Percentiles rank a stretch among this genome's conserved stretches.
Evolutionary conservation across 2,888 invertebrate species (phyloP).

Genomic region (Watsonalla cultraria): DNA sequence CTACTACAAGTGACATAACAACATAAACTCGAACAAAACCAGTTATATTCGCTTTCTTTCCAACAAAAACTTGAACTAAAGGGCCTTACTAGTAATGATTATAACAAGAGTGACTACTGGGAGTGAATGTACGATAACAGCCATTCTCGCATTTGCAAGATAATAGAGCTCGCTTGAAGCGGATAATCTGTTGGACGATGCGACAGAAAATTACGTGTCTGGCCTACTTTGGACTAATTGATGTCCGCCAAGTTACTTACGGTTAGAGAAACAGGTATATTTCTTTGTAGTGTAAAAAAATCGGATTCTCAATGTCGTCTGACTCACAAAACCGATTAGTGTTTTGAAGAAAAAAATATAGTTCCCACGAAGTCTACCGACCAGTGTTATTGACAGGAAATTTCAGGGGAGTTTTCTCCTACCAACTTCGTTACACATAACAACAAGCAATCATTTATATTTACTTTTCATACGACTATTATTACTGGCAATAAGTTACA

Average conservation of each 20-base stretch:
- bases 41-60: background rate
- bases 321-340: too few relatives aligned
- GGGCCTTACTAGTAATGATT: background rate
- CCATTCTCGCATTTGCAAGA: slow-evolving; percentile 47
- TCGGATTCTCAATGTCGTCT: too few relatives aligned
- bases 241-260: slow-evolving; percentile 15
- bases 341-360: background rate
- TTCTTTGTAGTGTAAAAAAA: too few relatives aligned
- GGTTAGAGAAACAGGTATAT: too few relatives aligned
- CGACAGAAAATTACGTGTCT: slow-evolving; percentile 24
- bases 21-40: background rate
- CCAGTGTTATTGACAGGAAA: background rate
- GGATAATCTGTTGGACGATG: slow-evolving; percentile 34
- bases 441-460: too few relatives aligned
- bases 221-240: slow-evolving; percentile 40
- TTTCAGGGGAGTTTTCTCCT: background rate
- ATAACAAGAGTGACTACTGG: slow-evolving; percentile 17
- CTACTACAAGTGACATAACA: background rate
- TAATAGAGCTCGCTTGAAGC: slow-evolving; percentile 39
- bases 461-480: too few relatives aligned
- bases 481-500: too few relatives aligned
- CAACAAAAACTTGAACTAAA: background rate
- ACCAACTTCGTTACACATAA: background rate
- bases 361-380: background rate
- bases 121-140: slow-evolving; percentile 46